Conservation (phyloP, 2,113 vertebrate species). For the Chloroceryle aenea region DNA sequence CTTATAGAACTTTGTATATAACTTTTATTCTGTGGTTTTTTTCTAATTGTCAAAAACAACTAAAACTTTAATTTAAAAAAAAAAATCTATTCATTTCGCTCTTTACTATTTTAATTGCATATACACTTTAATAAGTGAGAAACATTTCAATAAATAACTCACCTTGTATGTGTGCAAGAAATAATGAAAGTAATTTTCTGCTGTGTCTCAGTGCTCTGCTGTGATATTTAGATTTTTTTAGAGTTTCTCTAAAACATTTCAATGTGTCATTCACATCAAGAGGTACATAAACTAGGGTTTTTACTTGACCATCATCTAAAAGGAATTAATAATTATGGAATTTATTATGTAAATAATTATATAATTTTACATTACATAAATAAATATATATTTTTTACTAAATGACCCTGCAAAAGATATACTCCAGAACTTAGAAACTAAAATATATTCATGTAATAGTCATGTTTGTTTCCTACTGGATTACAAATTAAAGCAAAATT, state of each 20-base stretch:
- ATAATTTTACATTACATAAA: neutral
- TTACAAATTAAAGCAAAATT: neutral
- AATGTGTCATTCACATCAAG: conserved; percentile 87
- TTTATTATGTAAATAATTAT: too few relatives aligned
- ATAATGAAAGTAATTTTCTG: conserved; percentile 82
- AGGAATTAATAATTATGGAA: neutral
- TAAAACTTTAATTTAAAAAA: neutral
- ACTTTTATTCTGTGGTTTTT: neutral
- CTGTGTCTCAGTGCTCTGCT: conserved; percentile 85
- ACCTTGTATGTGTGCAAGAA: conserved; percentile 89
- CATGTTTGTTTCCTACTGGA: neutral
- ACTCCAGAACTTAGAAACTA: neutral
- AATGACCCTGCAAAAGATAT: neutral
- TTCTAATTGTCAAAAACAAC: neutral
- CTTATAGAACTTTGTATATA: neutral
- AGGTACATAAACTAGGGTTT: conserved; percentile 83
- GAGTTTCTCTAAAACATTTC: conserved; percentile 82
- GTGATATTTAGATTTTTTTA: conserved; percentile 78
- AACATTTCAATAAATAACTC: conserved; percentile 24
- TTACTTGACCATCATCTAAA: conserved; percentile 74
- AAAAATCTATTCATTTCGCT: neutral
- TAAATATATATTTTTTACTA: neutral
- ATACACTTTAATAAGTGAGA: neutral
- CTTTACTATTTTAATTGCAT: neutral
- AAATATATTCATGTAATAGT: neutral